Evolutionary conservation across 1,140 invertebrate species (phyloP).

Genomic region (Drosophila erecta): DNA sequence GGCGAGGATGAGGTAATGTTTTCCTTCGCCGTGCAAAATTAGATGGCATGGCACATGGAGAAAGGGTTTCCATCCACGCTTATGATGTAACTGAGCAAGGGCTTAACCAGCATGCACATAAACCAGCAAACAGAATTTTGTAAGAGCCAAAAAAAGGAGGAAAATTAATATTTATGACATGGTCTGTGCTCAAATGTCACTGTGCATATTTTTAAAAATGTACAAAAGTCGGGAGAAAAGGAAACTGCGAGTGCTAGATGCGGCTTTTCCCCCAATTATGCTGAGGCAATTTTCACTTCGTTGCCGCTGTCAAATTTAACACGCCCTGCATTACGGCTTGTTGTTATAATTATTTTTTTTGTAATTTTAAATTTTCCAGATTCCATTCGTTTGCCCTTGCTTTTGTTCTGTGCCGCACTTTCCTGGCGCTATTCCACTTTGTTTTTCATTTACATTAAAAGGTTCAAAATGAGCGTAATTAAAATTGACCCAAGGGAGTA

Average conservation of each 20-base stretch:
- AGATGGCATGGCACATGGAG: conserved; percentile 42
- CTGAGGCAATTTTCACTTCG: conserved; percentile 76
- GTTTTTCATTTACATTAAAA: conserved; percentile 63
- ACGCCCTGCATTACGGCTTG: conserved; percentile 62
- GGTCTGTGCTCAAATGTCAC: conserved; percentile 74
- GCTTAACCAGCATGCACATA: conserved; percentile 55
- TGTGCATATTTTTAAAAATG: conserved; percentile 79
- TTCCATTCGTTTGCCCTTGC: conserved; percentile 34
- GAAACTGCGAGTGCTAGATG: conserved; percentile 30
- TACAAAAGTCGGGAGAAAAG: conserved; percentile 41
- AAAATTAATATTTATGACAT: conserved; percentile 78
- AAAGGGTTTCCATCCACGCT: background rate
- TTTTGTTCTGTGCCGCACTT: conserved; percentile 8
- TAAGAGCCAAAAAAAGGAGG: conserved; percentile 19
- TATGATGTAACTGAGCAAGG: conserved; percentile 56
- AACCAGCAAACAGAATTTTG: conserved; percentile 67
- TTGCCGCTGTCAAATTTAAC: conserved; percentile 79
- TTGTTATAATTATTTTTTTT: conserved; percentile 29
- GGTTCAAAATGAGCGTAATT: conserved; percentile 76
- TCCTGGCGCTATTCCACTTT: conserved; percentile 11
- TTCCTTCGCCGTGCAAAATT: conserved; percentile 64
- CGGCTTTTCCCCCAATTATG: conserved; percentile 67
- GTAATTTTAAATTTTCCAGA: conserved; percentile 58
- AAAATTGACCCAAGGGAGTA: conserved; percentile 79
- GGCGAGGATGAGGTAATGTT: conserved; percentile 1